These are phyloP conservation scores for Lagopus muta DNA, from an alignment of 2,113 vertebrate species.

Conservation along the genomic window DNA sequence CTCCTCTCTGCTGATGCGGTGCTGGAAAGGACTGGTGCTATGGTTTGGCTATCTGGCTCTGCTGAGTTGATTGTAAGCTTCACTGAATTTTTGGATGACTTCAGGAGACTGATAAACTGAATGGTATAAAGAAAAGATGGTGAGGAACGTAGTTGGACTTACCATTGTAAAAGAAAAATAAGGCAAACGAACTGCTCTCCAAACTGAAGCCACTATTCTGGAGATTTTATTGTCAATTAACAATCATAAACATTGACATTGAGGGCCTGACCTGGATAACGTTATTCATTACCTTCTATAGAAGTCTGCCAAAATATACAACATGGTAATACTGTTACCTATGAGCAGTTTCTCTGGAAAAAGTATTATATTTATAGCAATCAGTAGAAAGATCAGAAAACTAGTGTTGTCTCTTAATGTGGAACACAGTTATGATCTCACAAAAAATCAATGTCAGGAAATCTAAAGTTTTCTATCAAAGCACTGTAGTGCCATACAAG, in stretches of 20 bases:
- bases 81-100: slow-evolving; percentile 78
- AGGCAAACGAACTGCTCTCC: not conserved
- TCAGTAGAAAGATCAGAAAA: not conserved
- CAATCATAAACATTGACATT: not conserved
- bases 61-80: slow-evolving; percentile 82
- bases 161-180: not conserved
- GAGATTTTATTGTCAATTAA: not conserved
- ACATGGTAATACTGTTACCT: not conserved
- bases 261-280: not conserved
- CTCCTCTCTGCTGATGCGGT: slow-evolving; percentile 51
- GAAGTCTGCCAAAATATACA: not conserved
- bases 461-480: not conserved
- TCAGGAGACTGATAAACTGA: slow-evolving; percentile 85
- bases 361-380: not conserved
- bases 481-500: not conserved
- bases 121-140: not conserved
- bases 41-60: slow-evolving; percentile 47
- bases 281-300: not conserved
- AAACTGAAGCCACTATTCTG: not conserved
- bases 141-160: not conserved
- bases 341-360: not conserved
- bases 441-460: not conserved
- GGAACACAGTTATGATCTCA: not conserved
- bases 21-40: slow-evolving; percentile 18
- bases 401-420: not conserved